These are phyloP conservation scores for Paracanthobrama guichenoti DNA, from an alignment of 2,113 vertebrate genomes.

Conservation along the genomic window DNA sequence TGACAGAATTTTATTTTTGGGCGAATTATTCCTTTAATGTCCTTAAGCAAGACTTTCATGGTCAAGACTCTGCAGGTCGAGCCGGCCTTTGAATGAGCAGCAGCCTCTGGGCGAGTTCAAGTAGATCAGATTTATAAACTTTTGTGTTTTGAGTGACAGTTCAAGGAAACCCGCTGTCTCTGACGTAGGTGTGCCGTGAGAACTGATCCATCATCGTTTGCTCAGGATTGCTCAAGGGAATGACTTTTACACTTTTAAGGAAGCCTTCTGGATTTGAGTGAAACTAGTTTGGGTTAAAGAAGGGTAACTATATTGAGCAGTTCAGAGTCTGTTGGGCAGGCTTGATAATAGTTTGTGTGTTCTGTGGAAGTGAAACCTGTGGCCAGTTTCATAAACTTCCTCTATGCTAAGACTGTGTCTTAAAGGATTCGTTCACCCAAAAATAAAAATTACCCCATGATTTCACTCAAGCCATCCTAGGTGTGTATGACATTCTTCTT, in stretches of 20 bases:
- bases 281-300: neutral
- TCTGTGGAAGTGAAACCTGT: neutral
- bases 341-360: neutral
- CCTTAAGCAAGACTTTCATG: neutral
- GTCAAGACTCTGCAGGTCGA: neutral
- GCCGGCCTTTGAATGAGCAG: neutral
- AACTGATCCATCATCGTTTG: constrained; percentile 7
- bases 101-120: neutral
- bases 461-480: too few species aligned
- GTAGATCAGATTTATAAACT: neutral
- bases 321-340: too few species aligned
- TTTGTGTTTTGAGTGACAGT: constrained; percentile 6
- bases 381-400: too few species aligned
- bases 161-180: too few species aligned
- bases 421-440: too few species aligned
- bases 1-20: too few species aligned
- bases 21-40: neutral
- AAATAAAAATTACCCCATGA: too few species aligned
- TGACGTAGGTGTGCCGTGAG: neutral
- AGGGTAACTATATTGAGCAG: neutral
- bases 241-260: neutral
- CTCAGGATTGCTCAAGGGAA: neutral
- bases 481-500: too few species aligned
- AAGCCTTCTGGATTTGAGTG: neutral
- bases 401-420: too few species aligned